Evolutionary conservation across 2,888 invertebrate species (phyloP).

Genomic region (Ophion obscuratus): DNA sequence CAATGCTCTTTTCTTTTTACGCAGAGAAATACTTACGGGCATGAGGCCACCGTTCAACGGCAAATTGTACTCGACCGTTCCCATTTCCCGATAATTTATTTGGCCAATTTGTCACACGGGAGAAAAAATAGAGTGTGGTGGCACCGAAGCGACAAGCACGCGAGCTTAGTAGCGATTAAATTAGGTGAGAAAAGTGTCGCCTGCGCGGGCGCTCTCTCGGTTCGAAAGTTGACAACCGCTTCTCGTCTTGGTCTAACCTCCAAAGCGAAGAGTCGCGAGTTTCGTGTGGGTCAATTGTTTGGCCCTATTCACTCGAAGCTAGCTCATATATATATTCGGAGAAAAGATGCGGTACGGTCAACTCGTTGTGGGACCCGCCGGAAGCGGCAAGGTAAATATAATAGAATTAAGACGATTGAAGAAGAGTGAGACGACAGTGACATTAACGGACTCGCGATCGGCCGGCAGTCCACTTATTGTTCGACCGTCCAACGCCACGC

Average conservation of each 20-base stretch:
- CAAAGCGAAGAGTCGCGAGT: not conserved
- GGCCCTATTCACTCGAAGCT: too few species aligned
- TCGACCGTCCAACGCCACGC: slow-evolving; percentile 94
- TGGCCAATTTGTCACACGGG: not conserved
- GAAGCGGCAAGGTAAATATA: slow-evolving; percentile 94
- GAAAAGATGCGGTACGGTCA: slow-evolving; percentile 95
- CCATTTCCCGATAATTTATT: slow-evolving; percentile 82
- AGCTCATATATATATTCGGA: too few species aligned
- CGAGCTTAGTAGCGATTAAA: too few species aligned
- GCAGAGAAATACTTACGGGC: slow-evolving; percentile 89
- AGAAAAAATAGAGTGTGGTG: not conserved
- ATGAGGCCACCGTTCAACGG: slow-evolving; percentile 93
- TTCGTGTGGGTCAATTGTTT: too few species aligned
- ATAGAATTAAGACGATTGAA: not conserved
- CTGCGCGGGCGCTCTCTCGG: not conserved
- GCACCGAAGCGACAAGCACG: not conserved
- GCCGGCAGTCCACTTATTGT: slow-evolving; percentile 95
- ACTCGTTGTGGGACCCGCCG: slow-evolving; percentile 98
- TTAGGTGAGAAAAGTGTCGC: not conserved
- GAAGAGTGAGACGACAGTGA: too few species aligned
- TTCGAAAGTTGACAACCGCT: slow-evolving; percentile 38
- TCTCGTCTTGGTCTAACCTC: not conserved
- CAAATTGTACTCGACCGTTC: slow-evolving; percentile 90
- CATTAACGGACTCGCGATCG: not conserved
- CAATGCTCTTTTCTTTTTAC: not conserved